phyloP scores from a whole-genome alignment of 1,140 invertebrate genomes.

The Harlomillsia oculata region DNA sequence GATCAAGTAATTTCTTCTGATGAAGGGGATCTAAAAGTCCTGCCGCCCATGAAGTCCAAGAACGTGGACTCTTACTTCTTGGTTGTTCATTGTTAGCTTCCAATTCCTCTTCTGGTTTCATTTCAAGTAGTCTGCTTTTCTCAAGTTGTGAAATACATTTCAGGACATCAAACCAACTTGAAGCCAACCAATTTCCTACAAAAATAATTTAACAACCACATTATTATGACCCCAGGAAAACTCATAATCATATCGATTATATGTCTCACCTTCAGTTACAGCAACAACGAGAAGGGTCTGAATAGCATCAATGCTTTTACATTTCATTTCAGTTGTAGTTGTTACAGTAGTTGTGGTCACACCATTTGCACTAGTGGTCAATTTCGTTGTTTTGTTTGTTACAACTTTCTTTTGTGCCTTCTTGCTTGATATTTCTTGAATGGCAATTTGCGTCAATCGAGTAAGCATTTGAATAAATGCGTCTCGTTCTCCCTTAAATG shows the following conservation, averaged over 20 bases:
- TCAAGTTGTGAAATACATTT: slow-evolving; percentile 98
- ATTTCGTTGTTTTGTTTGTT: not conserved
- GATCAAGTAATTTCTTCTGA: slow-evolving; percentile 29
- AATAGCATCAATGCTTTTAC: slow-evolving; percentile 99
- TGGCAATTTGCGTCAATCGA: slow-evolving; percentile 59
- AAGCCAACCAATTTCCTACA: slow-evolving; percentile 75
- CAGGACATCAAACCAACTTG: slow-evolving; percentile 95
- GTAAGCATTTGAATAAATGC: slow-evolving; percentile 96
- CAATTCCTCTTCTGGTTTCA: too few relatives aligned
- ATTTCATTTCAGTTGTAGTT: slow-evolving; percentile 96
- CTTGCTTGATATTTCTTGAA: not conserved
- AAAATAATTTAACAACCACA: not conserved
- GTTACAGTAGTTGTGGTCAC: slow-evolving; percentile 81
- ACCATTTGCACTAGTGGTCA: slow-evolving; percentile 1
- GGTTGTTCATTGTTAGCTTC: not conserved
- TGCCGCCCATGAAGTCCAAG: slow-evolving; percentile 27
- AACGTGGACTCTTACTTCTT: slow-evolving; percentile 16
- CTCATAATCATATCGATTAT: not conserved
- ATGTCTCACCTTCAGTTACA: slow-evolving; percentile 69
- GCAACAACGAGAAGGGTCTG: slow-evolving; percentile 96
- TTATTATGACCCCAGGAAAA: not conserved
- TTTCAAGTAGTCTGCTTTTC: slow-evolving; percentile 69
- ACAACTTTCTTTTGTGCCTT: not conserved
- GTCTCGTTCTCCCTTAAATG: slow-evolving; percentile 73
- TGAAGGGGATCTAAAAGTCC: slow-evolving; percentile 15